Evolutionary conservation across 2,113 vertebrate genomes (phyloP).

Genomic region (Epinephelus cyanopodus): DNA sequence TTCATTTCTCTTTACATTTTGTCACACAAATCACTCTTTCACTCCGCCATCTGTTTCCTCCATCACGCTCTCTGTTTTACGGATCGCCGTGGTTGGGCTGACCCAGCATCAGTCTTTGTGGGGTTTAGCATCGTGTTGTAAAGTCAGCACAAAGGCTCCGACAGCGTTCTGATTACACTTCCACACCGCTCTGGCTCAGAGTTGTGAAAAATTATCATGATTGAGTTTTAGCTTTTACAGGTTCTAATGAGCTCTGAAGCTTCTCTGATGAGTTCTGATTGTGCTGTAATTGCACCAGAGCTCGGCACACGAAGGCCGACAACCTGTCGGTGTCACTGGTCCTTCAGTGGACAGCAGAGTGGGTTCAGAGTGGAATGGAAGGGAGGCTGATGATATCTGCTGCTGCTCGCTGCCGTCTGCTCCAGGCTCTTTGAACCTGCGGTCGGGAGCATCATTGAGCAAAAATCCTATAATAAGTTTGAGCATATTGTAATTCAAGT

Average conservation of each 20-base stretch:
- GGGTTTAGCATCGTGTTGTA: neutral
- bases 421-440: neutral
- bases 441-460: no score
- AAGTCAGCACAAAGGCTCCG: conserved; percentile 2
- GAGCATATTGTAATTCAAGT: no score
- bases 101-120: conserved; percentile 14
- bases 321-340: neutral
- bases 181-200: conserved; percentile 5
- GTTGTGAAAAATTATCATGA: neutral
- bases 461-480: no score
- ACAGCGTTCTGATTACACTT: neutral
- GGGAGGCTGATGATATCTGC: neutral
- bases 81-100: neutral
- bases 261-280: neutral
- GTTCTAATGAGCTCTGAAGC: conserved; percentile 13
- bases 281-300: neutral
- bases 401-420: neutral
- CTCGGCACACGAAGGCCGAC: neutral
- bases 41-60: conserved; percentile 56
- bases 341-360: neutral
- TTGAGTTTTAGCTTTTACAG: neutral
- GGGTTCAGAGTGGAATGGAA: neutral
- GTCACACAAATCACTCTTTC: conserved; percentile 46
- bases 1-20: conserved; percentile 59
- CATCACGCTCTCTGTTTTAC: neutral